phyloP scores from a whole-genome alignment of 2,888 invertebrate genomes.

The Melipona beecheii region DNA sequence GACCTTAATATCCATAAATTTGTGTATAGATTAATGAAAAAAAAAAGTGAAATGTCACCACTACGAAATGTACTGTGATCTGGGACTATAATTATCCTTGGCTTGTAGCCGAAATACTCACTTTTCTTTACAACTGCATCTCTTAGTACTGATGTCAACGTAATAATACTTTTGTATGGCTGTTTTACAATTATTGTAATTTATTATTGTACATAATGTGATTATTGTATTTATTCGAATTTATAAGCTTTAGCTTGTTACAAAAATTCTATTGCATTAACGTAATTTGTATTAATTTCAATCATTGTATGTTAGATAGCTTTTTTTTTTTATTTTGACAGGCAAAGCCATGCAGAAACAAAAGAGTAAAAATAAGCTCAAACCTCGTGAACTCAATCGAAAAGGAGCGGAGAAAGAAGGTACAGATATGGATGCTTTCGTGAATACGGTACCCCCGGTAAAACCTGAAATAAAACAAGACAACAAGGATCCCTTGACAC shows the following conservation, averaged over 20 bases:
- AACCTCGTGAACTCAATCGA: slow-evolving; percentile 85
- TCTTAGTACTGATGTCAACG: slow-evolving; percentile 49
- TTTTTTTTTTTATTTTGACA: slow-evolving; percentile 49
- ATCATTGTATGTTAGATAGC: neutral
- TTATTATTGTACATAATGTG: neutral
- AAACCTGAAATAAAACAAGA: slow-evolving; percentile 71
- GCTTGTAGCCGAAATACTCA: slow-evolving; percentile 76
- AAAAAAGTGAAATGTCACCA: slow-evolving; percentile 66
- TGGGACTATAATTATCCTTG: slow-evolving; percentile 79
- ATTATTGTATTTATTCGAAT: too few relatives aligned
- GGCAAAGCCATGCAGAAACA: slow-evolving; percentile 84
- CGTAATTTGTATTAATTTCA: neutral
- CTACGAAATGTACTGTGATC: slow-evolving; percentile 66
- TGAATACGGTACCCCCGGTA: slow-evolving; percentile 73
- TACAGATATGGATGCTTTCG: slow-evolving; percentile 87
- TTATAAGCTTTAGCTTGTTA: neutral
- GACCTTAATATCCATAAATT: slow-evolving; percentile 1
- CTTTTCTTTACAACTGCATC: slow-evolving; percentile 75
- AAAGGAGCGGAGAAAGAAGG: slow-evolving; percentile 87
- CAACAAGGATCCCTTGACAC: slow-evolving; percentile 58
- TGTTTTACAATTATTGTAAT: neutral
- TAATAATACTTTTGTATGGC: slow-evolving; percentile 42
- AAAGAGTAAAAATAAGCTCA: slow-evolving; percentile 84
- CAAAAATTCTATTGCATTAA: neutral
- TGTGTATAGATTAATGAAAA: slow-evolving; percentile 30